Conservation (phyloP, 2,888 invertebrate genomes). For the Euplagia quadripunctaria region DNA sequence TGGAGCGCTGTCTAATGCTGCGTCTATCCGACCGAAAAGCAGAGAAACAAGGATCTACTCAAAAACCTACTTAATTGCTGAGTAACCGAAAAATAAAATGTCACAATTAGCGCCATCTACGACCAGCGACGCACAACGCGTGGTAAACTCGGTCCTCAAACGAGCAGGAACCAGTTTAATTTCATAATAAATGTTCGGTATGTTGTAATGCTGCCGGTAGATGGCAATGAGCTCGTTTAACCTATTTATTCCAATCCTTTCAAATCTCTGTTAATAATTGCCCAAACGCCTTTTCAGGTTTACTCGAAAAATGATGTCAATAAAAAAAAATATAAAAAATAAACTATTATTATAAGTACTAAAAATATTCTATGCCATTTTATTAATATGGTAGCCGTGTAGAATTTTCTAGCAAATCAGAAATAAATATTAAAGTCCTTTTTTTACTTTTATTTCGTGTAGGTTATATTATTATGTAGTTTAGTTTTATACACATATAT, state of each 20-base stretch:
- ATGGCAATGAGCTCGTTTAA: neutral
- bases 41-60: slow-evolving; percentile 32
- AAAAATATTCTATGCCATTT: neutral
- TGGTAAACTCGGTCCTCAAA: neutral
- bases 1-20: slow-evolving; percentile 80
- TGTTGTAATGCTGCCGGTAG: neutral
- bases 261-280: neutral
- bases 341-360: neutral
- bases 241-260: neutral
- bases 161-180: neutral
- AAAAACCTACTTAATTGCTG: slow-evolving; percentile 25
- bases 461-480: neutral
- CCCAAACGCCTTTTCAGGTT: neutral
- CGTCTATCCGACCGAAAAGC: slow-evolving; percentile 73
- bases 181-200: neutral
- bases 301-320: neutral
- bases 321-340: neutral
- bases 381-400: neutral
- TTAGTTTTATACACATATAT: too few species aligned
- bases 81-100: slow-evolving; percentile 11
- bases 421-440: slow-evolving; percentile 50
- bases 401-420: slow-evolving; percentile 53
- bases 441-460: neutral
- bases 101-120: neutral
- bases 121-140: neutral